Conservation (phyloP, 2,113 vertebrate genomes). For the Pelecanus crispus region DNA sequence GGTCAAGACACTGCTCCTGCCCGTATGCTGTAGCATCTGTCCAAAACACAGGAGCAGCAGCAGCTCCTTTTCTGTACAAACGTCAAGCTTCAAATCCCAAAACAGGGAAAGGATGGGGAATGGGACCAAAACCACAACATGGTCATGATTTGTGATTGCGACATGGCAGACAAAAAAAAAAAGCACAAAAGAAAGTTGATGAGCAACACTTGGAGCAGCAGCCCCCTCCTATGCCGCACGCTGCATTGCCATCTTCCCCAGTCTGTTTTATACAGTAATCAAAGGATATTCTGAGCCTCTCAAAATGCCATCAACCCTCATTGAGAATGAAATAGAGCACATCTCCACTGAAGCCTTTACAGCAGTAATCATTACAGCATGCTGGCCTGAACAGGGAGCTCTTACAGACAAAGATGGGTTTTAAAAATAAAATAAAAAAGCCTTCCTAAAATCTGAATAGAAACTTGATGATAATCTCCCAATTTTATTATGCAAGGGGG, state of each 20-base stretch:
- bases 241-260: conserved; percentile 43
- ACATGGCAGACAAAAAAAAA: not conserved
- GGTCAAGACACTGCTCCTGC: not conserved
- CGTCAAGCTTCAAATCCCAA: not conserved
- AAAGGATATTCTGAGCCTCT: conserved; percentile 78
- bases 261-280: conserved; percentile 70
- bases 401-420: conserved; percentile 64
- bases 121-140: not conserved
- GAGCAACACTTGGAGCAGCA: conserved; percentile 34
- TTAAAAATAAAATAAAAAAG: conserved; percentile 64
- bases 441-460: conserved; percentile 74
- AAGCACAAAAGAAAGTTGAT: conserved; percentile 69
- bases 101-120: not conserved
- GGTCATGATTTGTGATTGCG: conserved; percentile 5
- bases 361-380: conserved; percentile 66
- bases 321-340: conserved; percentile 75
- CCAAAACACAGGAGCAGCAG: not conserved
- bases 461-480: conserved; percentile 79
- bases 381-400: conserved; percentile 64
- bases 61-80: not conserved
- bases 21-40: not conserved
- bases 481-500: conserved; percentile 60
- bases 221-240: not conserved
- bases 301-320: conserved; percentile 77
- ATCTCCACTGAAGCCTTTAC: conserved; percentile 66